Base-by-base conservation (phyloP, 2,113 vertebrate species). In the Neolamprologus tretocephalus region DNA sequence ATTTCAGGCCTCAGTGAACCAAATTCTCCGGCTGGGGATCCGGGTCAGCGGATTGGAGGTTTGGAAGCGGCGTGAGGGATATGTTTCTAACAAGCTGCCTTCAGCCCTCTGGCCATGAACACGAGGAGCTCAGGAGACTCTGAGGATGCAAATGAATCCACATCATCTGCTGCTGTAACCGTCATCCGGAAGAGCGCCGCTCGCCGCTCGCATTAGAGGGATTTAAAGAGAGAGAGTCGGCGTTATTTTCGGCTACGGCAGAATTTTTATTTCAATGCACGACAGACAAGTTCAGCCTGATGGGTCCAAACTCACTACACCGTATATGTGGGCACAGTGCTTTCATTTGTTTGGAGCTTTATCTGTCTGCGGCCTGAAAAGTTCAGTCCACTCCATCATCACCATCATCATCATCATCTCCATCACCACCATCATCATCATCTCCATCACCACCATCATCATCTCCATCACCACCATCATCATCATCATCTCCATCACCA, bases 1-100 rank as follows among this genome's bases (percentile, higher is more conserved):
- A 95, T 95, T 95, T 95, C 92, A 95, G 89, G 95, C 93, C 85
- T 93, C 87, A 73, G 73, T 89, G 90, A 92, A 84, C 90, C 87
- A 90, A 91, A 84, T 91, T 89, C 89, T 86, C 81, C 84, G 55
- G 81, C 73, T 81, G 81, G 83, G 78, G 87, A 63, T 90, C 42
- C 87, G 37, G 85, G 84, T 92, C 63, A 83, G 81, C 63, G 45
- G 45, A 31, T 31, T 8, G 71, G 71, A 49, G 42, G 45, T 81
- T 78, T 82, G 33, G 17, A 71, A 66, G 79, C n/a, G 7, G 54
- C 26, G 19, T 68, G 37, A 79, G 14, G 73, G 86, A 86, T 81
- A 85, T 84, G 91, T 73, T 84, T 92, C 91, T 91, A 90, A 95
- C 31, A 54, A 92, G 89, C 14, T 54, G 79, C 83, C 40, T 58